These are phyloP conservation scores for Bugulina stolonifera DNA, from an alignment of 2,888 invertebrate species.

Conservation along the genomic window DNA sequence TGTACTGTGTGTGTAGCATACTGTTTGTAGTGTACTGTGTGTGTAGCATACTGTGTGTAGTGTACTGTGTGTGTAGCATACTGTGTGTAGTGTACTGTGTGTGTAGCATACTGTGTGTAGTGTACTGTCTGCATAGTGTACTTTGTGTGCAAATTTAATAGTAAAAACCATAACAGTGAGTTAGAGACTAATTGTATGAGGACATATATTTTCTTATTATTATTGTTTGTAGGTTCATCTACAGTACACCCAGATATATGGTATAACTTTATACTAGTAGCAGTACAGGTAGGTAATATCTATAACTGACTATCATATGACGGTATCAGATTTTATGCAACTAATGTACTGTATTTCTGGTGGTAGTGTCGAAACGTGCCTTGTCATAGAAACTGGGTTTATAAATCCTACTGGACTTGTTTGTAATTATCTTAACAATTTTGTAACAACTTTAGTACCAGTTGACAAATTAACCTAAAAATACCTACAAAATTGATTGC, in stretches of 20 bases:
- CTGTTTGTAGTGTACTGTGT: background rate
- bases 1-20: background rate
- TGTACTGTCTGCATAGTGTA: background rate
- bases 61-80: background rate
- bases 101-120: background rate
- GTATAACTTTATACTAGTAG: conserved; percentile 39
- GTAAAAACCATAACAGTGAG: no score
- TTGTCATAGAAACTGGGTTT: no score
- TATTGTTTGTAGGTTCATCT: conserved; percentile 34
- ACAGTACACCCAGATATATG: conserved; percentile 35
- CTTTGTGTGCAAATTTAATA: conserved; percentile 35
- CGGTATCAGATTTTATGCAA: background rate
- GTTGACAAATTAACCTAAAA: no score
- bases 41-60: background rate
- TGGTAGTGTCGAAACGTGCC: no score
- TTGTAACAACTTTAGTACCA: no score
- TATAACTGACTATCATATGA: background rate
- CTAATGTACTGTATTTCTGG: no score
- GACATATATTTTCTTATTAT: background rate
- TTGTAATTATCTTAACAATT: no score
- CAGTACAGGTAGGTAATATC: conserved; percentile 33
- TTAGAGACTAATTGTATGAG: no score
- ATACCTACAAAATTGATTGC: no score
- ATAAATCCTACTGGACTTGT: no score
- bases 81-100: background rate